A percentile compares a stretch with the other conserved stretches of the same genome.
These are phyloP conservation scores for Phengaris arion DNA, from an alignment of 2,888 invertebrate genomes.

Conservation along the genomic window DNA sequence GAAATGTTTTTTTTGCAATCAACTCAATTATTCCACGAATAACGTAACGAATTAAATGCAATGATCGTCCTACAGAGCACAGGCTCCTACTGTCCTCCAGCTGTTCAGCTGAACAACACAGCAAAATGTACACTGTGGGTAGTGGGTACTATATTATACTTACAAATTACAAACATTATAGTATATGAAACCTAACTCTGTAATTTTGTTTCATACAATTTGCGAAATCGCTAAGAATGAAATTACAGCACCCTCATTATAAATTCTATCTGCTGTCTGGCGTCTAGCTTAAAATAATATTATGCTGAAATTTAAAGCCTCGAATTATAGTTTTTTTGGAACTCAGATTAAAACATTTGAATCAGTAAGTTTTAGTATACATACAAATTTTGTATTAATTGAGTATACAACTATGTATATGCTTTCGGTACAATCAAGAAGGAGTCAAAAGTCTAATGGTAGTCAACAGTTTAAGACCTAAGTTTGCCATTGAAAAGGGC, in stretches of 20 bases:
- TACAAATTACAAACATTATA: neutral
- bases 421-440: too few relatives aligned
- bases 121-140: neutral
- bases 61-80: neutral
- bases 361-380: neutral
- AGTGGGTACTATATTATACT: too few relatives aligned
- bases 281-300: conserved; percentile 4
- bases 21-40: neutral
- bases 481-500: neutral
- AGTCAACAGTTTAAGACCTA: neutral
- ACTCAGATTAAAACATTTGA: neutral
- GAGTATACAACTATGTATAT: too few relatives aligned
- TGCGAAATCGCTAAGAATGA: conserved; percentile 8
- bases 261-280: conserved; percentile 7
- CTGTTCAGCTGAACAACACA: neutral
- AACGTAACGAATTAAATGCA: neutral
- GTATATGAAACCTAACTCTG: neutral
- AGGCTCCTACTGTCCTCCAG: too few relatives aligned
- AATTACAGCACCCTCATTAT: conserved; percentile 14
- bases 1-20: conserved; percentile 7
- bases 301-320: neutral
- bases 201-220: neutral
- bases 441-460: neutral
- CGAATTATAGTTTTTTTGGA: neutral
- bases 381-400: neutral